A percentile compares a stretch with the other conserved stretches of the same genome.
phyloP scores from a whole-genome alignment of 2,797 vertebrate genomes.

The Pteropus rufus region DNA sequence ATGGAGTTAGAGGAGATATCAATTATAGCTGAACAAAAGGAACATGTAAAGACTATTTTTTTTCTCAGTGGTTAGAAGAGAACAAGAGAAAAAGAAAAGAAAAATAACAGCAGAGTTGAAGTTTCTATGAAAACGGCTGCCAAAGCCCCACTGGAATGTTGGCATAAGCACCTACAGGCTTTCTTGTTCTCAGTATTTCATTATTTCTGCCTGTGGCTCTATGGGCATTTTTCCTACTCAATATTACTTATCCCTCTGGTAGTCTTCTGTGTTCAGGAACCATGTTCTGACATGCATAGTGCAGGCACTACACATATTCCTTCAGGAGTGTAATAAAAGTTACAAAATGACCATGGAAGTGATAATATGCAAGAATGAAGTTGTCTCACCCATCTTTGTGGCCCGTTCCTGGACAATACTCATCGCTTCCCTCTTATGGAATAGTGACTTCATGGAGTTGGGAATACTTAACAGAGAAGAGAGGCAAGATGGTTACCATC shows the following conservation, averaged over 20 bases:
- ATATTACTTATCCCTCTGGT: background rate
- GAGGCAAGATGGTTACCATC: background rate
- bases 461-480: no score
- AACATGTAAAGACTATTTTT: background rate
- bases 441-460: background rate
- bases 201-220: background rate
- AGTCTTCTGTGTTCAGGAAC: background rate
- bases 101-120: background rate
- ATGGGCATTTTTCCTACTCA: background rate
- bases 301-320: background rate
- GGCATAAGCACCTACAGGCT: fast-evolving
- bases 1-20: background rate
- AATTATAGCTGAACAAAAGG: background rate
- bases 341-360: background rate
- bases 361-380: background rate
- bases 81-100: background rate
- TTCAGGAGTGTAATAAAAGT: fast-evolving
- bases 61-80: background rate
- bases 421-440: background rate
- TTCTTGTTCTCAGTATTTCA: background rate
- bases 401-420: no score
- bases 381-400: no score
- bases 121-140: background rate
- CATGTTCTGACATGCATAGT: background rate
- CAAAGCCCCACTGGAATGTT: no score